phyloP scores from a whole-genome alignment of 2,797 vertebrate genomes.

The Poeciliopsis turneri region DNA sequence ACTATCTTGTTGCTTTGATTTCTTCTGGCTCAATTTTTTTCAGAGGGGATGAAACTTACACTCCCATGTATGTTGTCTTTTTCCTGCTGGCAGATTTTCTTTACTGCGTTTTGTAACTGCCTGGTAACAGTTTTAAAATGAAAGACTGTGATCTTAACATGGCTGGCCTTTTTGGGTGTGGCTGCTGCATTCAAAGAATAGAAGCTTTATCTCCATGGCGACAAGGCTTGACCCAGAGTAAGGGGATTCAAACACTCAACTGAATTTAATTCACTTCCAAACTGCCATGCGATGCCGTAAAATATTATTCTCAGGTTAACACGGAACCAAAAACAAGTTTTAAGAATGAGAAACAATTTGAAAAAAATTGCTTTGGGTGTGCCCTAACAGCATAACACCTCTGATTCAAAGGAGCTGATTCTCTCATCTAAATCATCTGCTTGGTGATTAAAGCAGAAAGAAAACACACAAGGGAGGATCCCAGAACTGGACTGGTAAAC shows the following conservation, averaged over 20 bases:
- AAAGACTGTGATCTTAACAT: not conserved
- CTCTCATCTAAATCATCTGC: not conserved
- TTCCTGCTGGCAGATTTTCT: not conserved
- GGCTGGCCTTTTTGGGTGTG: not conserved
- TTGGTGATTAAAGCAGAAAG: constrained; percentile 38
- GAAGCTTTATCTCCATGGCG: not conserved
- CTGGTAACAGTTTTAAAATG: not conserved
- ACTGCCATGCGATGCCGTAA: constrained; percentile 48
- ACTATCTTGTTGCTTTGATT: not conserved
- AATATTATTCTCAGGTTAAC: constrained; percentile 30
- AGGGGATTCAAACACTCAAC: not conserved
- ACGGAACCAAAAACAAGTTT: not conserved
- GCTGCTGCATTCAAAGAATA: not conserved
- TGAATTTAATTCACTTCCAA: constrained; percentile 9
- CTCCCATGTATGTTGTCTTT: not conserved
- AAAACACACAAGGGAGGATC: constrained; percentile 17
- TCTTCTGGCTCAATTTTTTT: not conserved
- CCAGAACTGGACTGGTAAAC: not conserved
- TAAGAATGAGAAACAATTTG: not conserved
- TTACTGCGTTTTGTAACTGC: not conserved
- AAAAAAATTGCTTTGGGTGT: not conserved
- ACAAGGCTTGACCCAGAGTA: not conserved
- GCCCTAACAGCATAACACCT: not conserved
- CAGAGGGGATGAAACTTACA: not conserved
- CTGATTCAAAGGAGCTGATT: not conserved